A percentile compares a stretch with the other conserved stretches of the same genome.
Conservation (phyloP, 2,797 vertebrate species). For the Gambelia wislizenii region DNA sequence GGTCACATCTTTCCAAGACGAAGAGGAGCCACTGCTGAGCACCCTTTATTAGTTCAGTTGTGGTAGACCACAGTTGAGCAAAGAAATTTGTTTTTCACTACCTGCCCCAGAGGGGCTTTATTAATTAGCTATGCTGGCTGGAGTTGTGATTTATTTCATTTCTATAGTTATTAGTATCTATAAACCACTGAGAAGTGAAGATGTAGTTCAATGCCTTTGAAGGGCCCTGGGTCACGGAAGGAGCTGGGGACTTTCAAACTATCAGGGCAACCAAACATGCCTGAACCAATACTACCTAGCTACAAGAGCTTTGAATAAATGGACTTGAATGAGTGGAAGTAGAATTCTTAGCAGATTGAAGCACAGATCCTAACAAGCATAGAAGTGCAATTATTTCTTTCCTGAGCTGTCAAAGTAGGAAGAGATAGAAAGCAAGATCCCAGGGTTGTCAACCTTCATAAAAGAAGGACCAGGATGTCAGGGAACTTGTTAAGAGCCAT, state of each 20-base stretch:
- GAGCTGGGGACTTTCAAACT: neutral
- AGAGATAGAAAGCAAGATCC: neutral
- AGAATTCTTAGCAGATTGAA: neutral
- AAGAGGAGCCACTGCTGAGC: no score
- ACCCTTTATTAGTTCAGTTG: neutral
- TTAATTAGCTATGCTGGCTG: no score
- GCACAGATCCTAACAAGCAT: neutral
- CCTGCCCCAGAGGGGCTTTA: no score
- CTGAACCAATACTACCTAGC: neutral
- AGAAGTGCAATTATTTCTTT: rapidly evolving
- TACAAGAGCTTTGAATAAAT: neutral
- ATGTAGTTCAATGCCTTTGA: no score
- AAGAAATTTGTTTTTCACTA: no score
- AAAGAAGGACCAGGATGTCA: neutral
- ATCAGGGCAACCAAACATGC: neutral
- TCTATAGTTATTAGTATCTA: no score
- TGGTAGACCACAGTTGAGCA: no score
- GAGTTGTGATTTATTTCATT: no score
- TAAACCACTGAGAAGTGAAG: no score
- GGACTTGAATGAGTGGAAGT: neutral
- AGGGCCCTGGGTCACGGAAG: neutral
- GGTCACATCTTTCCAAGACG: no score
- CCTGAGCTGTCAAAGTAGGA: neutral
- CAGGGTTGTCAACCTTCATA: slow-evolving; percentile 8
- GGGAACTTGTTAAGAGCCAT: neutral